Evolutionary conservation across 2,797 vertebrate species (phyloP).

Genomic region (Muraenolepis orangiensis): DNA sequence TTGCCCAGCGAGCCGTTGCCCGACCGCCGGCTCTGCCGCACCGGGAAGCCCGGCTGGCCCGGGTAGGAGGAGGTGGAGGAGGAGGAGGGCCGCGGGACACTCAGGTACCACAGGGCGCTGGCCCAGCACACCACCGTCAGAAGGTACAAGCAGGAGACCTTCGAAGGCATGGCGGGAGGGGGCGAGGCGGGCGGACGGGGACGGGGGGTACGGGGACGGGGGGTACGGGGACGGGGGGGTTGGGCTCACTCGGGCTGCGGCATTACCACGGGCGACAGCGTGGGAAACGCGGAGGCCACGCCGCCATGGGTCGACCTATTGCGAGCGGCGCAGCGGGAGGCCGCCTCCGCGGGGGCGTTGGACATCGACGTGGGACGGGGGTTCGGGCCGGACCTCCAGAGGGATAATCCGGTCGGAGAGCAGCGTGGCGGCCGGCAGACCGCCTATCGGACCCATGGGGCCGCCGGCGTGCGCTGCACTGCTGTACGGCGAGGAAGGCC

Average conservation of each 20-base stretch:
- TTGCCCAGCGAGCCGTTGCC: slow-evolving; percentile 90
- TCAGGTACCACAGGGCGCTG: slow-evolving; percentile 97
- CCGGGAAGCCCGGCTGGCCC: slow-evolving; percentile 79
- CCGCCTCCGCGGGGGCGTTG: slow-evolving; percentile 61
- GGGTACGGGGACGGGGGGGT: not conserved
- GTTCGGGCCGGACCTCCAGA: too few species aligned
- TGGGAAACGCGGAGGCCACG: slow-evolving; percentile 62
- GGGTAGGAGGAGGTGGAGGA: slow-evolving; percentile 87
- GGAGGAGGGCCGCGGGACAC: slow-evolving; percentile 87
- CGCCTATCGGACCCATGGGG: slow-evolving; percentile 26
- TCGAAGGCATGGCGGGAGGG: slow-evolving; percentile 86
- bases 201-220: too few species aligned
- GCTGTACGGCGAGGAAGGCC: not conserved
- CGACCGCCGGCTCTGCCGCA: slow-evolving; percentile 70
- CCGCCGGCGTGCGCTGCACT: slow-evolving; percentile 39
- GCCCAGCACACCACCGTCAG: slow-evolving; percentile 98
- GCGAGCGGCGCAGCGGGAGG: slow-evolving; percentile 75
- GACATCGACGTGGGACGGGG: slow-evolving; percentile 63
- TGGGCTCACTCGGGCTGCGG: slow-evolving; percentile 38
- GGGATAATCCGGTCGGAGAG: slow-evolving; percentile 14
- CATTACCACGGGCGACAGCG: slow-evolving; percentile 46
- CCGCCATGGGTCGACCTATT: slow-evolving; percentile 65
- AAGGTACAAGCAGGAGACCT: slow-evolving; percentile 94
- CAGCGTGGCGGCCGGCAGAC: slow-evolving; percentile 18
- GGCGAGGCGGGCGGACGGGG: not conserved